Base-by-base conservation (phyloP, 2,797 vertebrate species). In the Typhlichthys subterraneus region DNA sequence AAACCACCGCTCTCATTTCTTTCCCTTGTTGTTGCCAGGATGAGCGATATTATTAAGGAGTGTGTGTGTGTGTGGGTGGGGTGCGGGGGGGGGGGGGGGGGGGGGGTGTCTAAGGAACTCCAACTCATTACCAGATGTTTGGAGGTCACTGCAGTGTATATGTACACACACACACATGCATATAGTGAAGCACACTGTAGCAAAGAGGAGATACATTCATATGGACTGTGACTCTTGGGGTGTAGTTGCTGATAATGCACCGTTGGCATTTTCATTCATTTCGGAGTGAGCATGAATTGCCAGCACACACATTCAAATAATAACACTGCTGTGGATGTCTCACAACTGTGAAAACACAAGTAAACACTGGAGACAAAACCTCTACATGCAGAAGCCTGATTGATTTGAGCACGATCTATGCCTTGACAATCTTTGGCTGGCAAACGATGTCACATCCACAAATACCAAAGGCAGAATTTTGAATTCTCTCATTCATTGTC, bases 121-220 rank as follows among this genome's bases (percentile, higher is more conserved):
- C 63, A 65, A 66, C 87, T 85, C 80, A 79, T 82, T 77, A 80
- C 87, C 84, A 89, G 84, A 87, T 86, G 85, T 87, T 85, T 65
- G 68, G 77, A 73, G 69, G 79, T 86, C 73, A 81, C 70, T 72
- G 48, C 52, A 69, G 81, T 79, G 71, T 78, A 67, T 3, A 65
- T 38, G 63, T 57, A 61, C 45, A 55, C 60, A 45, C 61, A 65
- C 62, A 54, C 45, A 49, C 63, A 19, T 55, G 10, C 52, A 45
- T 15, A 48, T 61, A 42, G 45, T 66, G 17, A 19, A 23, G 10
- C 9, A 49, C 58, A 50, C 65, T 38, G 60, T 15, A 56, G 13
- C 23, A 14, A 49, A 53, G 53, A 14, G 48, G 5, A 53, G 38
- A 79, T 83, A 86, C 87, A 88, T 86, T 87, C 84, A 76, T 70